Base-by-base conservation (phyloP, 1,140 invertebrate species). In the Ceratina japonica region DNA sequence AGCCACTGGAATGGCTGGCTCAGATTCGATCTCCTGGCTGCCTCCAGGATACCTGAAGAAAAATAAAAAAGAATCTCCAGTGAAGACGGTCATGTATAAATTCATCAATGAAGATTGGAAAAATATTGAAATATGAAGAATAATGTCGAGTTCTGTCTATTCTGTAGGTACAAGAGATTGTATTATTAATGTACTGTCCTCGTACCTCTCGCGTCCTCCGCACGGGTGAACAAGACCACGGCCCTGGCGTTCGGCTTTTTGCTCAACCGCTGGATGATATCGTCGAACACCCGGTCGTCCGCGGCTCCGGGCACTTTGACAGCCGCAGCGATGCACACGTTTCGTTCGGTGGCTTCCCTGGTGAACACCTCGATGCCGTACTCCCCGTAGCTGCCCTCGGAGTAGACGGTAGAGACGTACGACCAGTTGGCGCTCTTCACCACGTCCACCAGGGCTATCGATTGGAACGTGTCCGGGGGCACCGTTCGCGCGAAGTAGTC, bases 401-500 rank as follows among this genome's bases (percentile, higher is more conserved):
- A 96, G 87, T 96, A 95, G 2, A 97, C 94, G 0, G 96, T 96
- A 0, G 96, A 96, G 0, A 97, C 95, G 86, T 97, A 97, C 0
- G 96, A 97, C 97, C 97, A 97, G 87, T 97, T 96, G 82, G 95
- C 94, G 79, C 94, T 93, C 82, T 94, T 94, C 2, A 97, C 94
- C 54, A 97, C 93, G 86, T 97, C 95, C 16, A 96, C 94, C 83
- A 97, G 92, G 0, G 95, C 96, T 84, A 95, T 94, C 1, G 96
- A 96, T 90, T 97, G 97, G 88, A 95, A 96, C 2, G 94, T 94
- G 88, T 97, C 96, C 2, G 96, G 96, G 1, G 96, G 96, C 5
- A 97, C 96, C 3, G 97, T 96, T 20, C 96, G 89, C 12, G 97
- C 93, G 89, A 97, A 97, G 82, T 96, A 96, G 83, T 96, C 95